Conservation (phyloP, 2,797 vertebrate genomes). For the Distichodus sexfasciatus region DNA sequence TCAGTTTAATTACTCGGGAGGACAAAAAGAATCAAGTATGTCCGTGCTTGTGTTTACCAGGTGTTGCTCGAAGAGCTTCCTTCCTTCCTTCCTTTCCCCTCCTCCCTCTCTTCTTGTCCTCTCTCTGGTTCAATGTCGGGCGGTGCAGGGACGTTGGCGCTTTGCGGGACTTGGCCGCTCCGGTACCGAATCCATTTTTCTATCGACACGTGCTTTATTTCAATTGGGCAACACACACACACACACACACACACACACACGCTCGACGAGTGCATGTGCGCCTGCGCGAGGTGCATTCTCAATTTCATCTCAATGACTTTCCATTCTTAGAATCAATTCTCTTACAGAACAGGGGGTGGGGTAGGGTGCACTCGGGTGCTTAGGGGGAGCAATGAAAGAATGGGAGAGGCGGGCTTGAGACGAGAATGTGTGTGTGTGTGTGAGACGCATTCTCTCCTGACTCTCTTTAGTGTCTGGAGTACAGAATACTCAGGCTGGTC, state of each 20-base stretch:
- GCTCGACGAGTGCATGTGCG: constrained; percentile 3
- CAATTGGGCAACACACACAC: constrained; percentile 19
- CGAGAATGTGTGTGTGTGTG: background rate
- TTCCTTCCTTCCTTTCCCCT: constrained; percentile 13
- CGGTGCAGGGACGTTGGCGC: constrained; percentile 33
- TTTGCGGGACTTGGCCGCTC: constrained; percentile 9
- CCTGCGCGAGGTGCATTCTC: constrained; percentile 13
- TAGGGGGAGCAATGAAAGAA: constrained; percentile 9
- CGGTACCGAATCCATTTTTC: constrained; percentile 56
- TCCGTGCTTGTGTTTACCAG: background rate
- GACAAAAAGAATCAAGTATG: constrained; percentile 17
- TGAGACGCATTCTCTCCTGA: constrained; percentile 42
- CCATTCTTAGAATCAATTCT: constrained; percentile 48
- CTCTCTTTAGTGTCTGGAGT: constrained; percentile 12
- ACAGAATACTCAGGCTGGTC: constrained; percentile 21
- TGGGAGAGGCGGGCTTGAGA: background rate
- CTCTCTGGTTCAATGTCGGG: constrained; percentile 57
- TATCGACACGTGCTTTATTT: constrained; percentile 40
- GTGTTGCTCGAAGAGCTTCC: background rate
- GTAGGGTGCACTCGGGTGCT: background rate
- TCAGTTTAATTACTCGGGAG: constrained; percentile 1
- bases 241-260: constrained; percentile 3
- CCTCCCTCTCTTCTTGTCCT: background rate
- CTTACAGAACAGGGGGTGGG: constrained; percentile 26
- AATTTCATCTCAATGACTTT: constrained; percentile 52